Conservation (phyloP, 2,888 invertebrate genomes). For the Entomobrya multifasciata region DNA sequence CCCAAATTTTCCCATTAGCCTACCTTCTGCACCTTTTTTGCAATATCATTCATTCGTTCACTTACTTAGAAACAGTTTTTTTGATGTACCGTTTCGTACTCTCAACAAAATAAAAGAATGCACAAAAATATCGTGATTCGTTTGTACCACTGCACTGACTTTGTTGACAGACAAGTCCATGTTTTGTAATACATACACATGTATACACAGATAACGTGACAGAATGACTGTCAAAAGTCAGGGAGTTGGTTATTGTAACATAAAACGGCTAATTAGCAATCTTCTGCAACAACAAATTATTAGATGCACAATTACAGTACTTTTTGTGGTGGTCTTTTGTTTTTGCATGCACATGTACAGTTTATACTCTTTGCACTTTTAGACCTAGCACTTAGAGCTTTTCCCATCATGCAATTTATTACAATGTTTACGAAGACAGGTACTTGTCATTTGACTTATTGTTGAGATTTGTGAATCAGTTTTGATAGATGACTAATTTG, state of each 20-base stretch:
- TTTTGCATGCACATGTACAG: not conserved
- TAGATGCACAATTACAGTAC: conserved; percentile 5
- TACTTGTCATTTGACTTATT: not conserved
- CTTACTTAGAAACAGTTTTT: not conserved
- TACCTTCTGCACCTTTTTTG: not conserved
- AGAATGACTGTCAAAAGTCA: conserved; percentile 44
- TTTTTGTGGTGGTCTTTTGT: conserved; percentile 21
- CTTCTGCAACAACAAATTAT: too few relatives aligned
- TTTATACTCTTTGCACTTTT: not conserved
- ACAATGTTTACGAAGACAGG: not conserved
- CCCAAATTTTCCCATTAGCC: not conserved
- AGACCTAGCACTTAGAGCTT: not conserved
- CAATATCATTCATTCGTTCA: conserved; percentile 21
- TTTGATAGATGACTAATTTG: conserved; percentile 29
- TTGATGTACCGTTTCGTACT: too few relatives aligned
- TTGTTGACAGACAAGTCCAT: conserved; percentile 13
- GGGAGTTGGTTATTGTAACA: conserved; percentile 40
- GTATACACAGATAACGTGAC: conserved; percentile 60
- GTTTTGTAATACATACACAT: too few relatives aligned
- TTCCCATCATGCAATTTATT: not conserved
- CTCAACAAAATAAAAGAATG: too few relatives aligned
- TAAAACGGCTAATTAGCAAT: conserved; percentile 34
- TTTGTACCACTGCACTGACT: conserved; percentile 31
- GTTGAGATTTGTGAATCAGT: not conserved
- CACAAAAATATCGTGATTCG: conserved; percentile 32